These are phyloP conservation scores for Machaerirhynchus nigripectus DNA, from an alignment of 2,113 vertebrate genomes.

Conservation along the genomic window DNA sequence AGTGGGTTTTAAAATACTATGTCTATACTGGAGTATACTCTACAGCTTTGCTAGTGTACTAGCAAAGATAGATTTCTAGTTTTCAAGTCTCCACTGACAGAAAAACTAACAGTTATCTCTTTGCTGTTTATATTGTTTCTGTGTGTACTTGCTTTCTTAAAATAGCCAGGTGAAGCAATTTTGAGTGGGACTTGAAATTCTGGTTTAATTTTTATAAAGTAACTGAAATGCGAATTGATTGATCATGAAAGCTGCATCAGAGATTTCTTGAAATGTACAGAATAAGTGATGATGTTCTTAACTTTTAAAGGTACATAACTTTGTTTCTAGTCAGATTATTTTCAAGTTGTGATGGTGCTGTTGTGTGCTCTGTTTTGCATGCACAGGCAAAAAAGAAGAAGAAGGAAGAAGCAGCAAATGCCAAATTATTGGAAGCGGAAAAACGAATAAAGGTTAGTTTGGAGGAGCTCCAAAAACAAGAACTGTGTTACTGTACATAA, in stretches of 20 bases:
- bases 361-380: constrained; percentile 84
- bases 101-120: neutral
- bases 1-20: neutral
- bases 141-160: neutral
- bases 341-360: constrained; percentile 65
- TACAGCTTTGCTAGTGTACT: neutral
- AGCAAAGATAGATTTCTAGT: neutral
- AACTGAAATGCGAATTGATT: neutral
- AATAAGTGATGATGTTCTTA: constrained; percentile 41
- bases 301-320: constrained; percentile 54
- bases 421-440: constrained; percentile 94
- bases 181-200: neutral
- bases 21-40: neutral
- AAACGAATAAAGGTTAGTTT: constrained; percentile 93
- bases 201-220: neutral
- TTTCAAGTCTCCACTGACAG: neutral
- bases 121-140: neutral
- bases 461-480: constrained; percentile 52
- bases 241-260: neutral
- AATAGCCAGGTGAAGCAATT: neutral
- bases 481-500: neutral
- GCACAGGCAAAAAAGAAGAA: constrained; percentile 93
- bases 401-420: constrained; percentile 94
- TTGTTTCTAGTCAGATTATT: constrained; percentile 69
- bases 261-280: neutral